Base-by-base conservation (phyloP, 2,113 vertebrate species). In the Embiotoca jacksoni region DNA sequence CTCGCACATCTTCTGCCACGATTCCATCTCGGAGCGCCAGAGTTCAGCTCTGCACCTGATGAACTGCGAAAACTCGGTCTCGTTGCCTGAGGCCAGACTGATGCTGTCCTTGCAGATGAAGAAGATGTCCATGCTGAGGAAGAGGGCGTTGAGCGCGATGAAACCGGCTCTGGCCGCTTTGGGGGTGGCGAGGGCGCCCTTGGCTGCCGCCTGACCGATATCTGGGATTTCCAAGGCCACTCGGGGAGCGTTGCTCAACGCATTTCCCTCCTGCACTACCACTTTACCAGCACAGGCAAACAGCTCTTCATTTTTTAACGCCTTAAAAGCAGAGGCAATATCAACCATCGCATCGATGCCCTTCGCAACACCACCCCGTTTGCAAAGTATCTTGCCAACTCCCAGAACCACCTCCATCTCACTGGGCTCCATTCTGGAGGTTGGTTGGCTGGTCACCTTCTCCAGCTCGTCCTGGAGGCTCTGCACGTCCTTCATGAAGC, bases 91-190 rank as follows among this genome's bases (percentile, higher is more conserved):
- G 62, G 71, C 64, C 76, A 91, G 74, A 80, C 68, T 44, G 14
- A 88, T 68, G 76, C 89, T 65, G 81, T 87, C 70, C 68, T 85
- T 85, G 9, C 64, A 82, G 79, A 90, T 90, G 72, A 86, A 75
- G 77, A 86, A 69, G 56, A 92, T 30, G 2, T 90, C 88, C 68
- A 91, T 80, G 37, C 88, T 85, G 0, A 91, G 0, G 57, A 89
- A 90, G 4, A 92, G 59, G 31, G 49, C 81, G 1, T 89, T 91
- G 0, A 69, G 7, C 2, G 32, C 72, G 0, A 89, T 83, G 2
- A 67, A 0, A 31, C 72, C 59, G 0, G 10, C 80, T 31, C 80
- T 81, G 61, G 65, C 68, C 3, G 78, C 30, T 3, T 76, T 62
- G 7, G 80, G 44, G 8, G 67, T 10, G 2, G 73, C 80, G 2